Base-by-base conservation (phyloP, 2,888 invertebrate species). In the Drosophila percnosoma region DNA sequence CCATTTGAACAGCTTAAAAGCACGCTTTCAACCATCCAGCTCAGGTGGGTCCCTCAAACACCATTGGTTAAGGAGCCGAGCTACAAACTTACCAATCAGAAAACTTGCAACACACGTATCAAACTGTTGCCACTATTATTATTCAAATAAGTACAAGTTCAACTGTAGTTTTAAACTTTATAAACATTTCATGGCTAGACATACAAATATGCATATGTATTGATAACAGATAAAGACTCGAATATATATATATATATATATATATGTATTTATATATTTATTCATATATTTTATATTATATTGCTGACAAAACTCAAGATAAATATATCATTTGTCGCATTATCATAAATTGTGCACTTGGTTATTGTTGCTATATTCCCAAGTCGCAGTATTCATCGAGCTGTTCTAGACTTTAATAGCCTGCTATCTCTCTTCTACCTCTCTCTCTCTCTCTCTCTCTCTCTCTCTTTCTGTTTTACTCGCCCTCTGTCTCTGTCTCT, bases 1-100 rank as follows among this genome's bases (percentile, higher is more conserved):
- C 51, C 90, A 91, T 75, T 74, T 91, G 67, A 88, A 87, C 66
- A 91, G 75, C 65, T 79, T 91, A 40, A 91, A 91, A 57, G 86
- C 89, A 8, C 82, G 91, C 29, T 90, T 87, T 75, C 91, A 89
- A 59, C 81, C 91, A 69, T 67, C 87, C 34, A 89, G 78, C 73
- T 83, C 90, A 91, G 92, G 91, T 91, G 81, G 63, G 83, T 82
- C 10, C 31, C 13, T n/a, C 33, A 15, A 29, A 24, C 0, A n/a
- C 4, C 4, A 4, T 11, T 33, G 0, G 33, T 33, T 1, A 15
- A 24, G 24, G 15, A 45, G 24, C 24, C 45, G 4, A 24, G 42
- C 21, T 2, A 11, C 5, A 45, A 45, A 0, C 6, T 6, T 11
- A 42, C 5, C 11, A 21, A n/a, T 21, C 6, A 1, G 7, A 3